Evolutionary conservation across 2,113 vertebrate genomes (phyloP).

Genomic region (Carassius auratus): DNA sequence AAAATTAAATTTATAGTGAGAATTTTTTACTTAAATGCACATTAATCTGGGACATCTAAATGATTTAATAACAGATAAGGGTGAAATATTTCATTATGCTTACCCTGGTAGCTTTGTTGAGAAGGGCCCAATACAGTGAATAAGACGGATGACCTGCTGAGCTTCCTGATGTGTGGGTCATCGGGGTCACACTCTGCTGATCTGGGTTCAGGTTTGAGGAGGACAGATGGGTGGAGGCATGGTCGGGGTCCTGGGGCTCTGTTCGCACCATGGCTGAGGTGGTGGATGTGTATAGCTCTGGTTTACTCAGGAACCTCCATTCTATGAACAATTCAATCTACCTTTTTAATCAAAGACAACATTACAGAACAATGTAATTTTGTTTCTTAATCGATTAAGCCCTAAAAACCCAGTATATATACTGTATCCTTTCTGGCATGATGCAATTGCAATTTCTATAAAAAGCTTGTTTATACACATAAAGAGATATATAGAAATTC

Average conservation of each 20-base stretch:
- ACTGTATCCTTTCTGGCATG: not conserved
- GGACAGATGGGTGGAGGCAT: slow-evolving; percentile 6
- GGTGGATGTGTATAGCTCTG: slow-evolving; percentile 55
- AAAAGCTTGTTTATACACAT: not conserved
- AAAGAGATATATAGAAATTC: not conserved
- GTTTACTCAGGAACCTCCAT: slow-evolving; percentile 70
- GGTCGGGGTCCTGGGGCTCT: slow-evolving; percentile 59
- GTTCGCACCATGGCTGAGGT: slow-evolving; percentile 61
- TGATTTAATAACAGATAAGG: no score
- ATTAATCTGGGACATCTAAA: not conserved
- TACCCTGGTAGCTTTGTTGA: slow-evolving; percentile 32
- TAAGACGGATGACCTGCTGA: not conserved
- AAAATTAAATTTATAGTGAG: not conserved
- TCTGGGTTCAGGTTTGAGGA: slow-evolving; percentile 9
- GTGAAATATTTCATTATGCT: not conserved
- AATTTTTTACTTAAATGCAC: not conserved
- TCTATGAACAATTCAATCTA: slow-evolving; percentile 39
- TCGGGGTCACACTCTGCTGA: slow-evolving; percentile 8
- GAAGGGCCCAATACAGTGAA: slow-evolving; percentile 9
- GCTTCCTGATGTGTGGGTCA: not conserved
- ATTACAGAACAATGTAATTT: not conserved
- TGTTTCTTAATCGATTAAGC: not conserved
- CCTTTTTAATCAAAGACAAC: not conserved
- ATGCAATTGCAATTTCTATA: not conserved
- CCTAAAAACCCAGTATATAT: not conserved